Conservation (phyloP, 2,797 vertebrate species). For the Holocentrus rufus region DNA sequence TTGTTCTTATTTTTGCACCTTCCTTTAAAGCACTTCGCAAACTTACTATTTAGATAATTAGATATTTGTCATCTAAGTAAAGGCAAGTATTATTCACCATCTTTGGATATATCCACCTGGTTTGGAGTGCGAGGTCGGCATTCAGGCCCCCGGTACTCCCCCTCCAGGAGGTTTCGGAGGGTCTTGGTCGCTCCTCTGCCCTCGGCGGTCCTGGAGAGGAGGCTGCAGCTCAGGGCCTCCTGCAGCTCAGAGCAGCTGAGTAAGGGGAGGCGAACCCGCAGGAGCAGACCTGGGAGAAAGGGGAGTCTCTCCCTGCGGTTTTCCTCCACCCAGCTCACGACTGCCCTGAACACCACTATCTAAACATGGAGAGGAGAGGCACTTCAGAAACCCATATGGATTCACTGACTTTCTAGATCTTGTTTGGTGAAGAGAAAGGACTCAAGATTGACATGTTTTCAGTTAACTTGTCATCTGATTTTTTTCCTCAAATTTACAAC, state of each 20-base stretch:
- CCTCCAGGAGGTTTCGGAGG: conserved; percentile 23
- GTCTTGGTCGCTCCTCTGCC: background rate
- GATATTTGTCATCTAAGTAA: too few species aligned
- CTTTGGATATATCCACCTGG: background rate
- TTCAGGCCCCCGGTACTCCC: conserved; percentile 29
- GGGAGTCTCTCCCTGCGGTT: conserved; percentile 32
- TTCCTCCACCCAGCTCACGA: conserved; percentile 44
- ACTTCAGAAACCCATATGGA: background rate
- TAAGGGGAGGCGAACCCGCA: conserved; percentile 30
- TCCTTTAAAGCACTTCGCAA: too few species aligned
- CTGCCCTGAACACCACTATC: conserved; percentile 41
- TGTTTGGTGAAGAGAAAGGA: too few species aligned
- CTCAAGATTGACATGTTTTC: too few species aligned
- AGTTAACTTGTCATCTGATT: too few species aligned
- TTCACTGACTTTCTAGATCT: too few species aligned
- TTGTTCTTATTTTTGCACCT: too few species aligned
- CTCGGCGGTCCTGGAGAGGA: conserved; percentile 4
- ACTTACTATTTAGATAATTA: too few species aligned
- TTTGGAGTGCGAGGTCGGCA: conserved; percentile 27
- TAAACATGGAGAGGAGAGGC: background rate
- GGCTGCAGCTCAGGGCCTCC: conserved; percentile 33
- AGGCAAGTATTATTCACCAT: too few species aligned
- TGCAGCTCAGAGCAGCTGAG: conserved; percentile 30
- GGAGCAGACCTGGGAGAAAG: conserved; percentile 21
- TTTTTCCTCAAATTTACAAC: too few species aligned